Evolutionary conservation across 2,113 vertebrate genomes (phyloP).

Genomic region (Gracilinanus agilis): DNA sequence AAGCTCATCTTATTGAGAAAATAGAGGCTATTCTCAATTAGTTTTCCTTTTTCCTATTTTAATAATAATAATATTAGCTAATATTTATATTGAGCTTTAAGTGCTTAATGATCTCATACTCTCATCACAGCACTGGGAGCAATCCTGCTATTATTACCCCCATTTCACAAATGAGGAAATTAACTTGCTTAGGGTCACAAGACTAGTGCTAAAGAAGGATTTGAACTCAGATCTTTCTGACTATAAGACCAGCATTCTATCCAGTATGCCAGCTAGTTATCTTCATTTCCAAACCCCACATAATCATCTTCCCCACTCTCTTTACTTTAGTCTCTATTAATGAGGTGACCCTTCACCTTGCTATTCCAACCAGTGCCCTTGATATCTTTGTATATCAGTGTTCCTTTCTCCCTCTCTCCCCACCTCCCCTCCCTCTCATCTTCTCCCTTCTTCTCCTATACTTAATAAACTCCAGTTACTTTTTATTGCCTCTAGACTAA

Average conservation of each 20-base stretch:
- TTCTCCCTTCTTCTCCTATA: not conserved
- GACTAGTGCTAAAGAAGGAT: conserved; percentile 27
- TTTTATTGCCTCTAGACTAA: not conserved
- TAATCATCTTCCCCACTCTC: not conserved
- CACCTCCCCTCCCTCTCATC: too few relatives aligned
- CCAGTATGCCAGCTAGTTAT: not conserved
- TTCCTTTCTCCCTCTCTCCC: not conserved
- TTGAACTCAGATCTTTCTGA: not conserved
- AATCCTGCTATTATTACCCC: not conserved
- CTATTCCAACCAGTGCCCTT: not conserved
- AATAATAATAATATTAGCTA: not conserved
- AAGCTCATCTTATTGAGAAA: not conserved
- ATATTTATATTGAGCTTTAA: not conserved
- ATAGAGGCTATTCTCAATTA: not conserved
- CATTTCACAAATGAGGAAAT: conserved; percentile 5
- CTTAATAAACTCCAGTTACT: not conserved
- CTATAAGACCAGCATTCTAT: not conserved
- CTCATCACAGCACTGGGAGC: not conserved
- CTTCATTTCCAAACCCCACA: not conserved
- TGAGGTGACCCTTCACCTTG: not conserved
- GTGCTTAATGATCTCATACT: not conserved
- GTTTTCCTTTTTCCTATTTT: not conserved
- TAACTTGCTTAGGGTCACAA: not conserved
- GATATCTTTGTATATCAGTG: too few relatives aligned
- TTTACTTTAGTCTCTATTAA: not conserved